Evolutionary conservation across 2,888 invertebrate species (phyloP).

Genomic region (Apotomis betuletana): DNA sequence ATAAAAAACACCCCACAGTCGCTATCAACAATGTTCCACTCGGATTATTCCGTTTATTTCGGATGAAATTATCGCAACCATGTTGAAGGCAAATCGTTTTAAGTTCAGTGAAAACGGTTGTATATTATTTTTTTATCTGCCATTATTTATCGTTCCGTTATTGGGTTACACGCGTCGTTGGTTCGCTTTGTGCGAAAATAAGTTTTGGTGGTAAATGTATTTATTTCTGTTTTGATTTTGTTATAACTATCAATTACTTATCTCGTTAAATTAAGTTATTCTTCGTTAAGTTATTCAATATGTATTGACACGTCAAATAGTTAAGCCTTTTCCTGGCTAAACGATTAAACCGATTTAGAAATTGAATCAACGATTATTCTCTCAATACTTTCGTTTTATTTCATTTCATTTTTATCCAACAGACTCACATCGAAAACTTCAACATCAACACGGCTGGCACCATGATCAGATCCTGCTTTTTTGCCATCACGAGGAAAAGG

Average conservation of each 20-base stretch:
- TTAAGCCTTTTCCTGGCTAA: too few relatives aligned
- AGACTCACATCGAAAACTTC: too few relatives aligned
- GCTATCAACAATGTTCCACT: conserved; percentile 68
- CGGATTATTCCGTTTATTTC: conserved; percentile 60
- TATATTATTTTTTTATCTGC: conserved; percentile 46
- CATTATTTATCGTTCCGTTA: conserved; percentile 36
- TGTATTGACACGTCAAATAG: too few relatives aligned
- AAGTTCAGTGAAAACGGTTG: conserved; percentile 38
- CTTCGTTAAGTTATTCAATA: too few relatives aligned
- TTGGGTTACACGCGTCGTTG: conserved; percentile 26
- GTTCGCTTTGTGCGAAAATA: conserved; percentile 24
- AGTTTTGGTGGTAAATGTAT: conserved; percentile 16
- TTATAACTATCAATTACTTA: background rate
- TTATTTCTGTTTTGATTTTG: conserved; percentile 9
- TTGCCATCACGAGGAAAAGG: too few relatives aligned
- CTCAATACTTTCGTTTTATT: too few relatives aligned
- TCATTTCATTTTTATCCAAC: too few relatives aligned
- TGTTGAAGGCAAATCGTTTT: conserved; percentile 38
- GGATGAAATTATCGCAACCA: conserved; percentile 39
- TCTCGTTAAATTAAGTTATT: too few relatives aligned
- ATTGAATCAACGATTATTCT: too few relatives aligned
- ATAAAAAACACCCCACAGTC: conserved; percentile 44
- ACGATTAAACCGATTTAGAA: too few relatives aligned
- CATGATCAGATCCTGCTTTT: too few relatives aligned
- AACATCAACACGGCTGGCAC: too few relatives aligned